Conservation (phyloP, 1,140 invertebrate species). For the Aphelinus atriplicis region DNA sequence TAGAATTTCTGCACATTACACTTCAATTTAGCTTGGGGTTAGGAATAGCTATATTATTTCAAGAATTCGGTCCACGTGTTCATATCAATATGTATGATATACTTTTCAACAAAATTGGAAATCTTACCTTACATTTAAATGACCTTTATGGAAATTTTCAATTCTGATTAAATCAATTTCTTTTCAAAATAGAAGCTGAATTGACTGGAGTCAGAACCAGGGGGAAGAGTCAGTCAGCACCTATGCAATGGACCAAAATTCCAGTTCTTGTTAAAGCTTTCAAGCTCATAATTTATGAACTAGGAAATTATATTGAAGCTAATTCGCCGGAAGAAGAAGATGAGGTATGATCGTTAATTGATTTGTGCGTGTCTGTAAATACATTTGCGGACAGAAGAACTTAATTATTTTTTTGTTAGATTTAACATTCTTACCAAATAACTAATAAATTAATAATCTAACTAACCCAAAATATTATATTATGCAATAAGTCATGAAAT, state of each 20-base stretch:
- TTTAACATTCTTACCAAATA: background rate
- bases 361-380: too few species aligned
- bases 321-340: constrained; percentile 45
- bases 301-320: constrained; percentile 64
- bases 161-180: background rate
- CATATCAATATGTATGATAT: background rate
- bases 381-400: too few species aligned
- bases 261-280: constrained; percentile 70
- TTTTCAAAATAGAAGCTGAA: constrained; percentile 49
- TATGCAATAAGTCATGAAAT: too few species aligned
- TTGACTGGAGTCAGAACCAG: constrained; percentile 63
- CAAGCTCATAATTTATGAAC: constrained; percentile 69
- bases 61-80: too few species aligned
- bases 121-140: too few species aligned
- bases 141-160: background rate
- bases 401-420: background rate
- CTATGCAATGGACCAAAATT: constrained; percentile 64
- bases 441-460: background rate
- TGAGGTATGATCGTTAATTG: constrained; percentile 44
- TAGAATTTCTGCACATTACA: background rate
- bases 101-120: too few species aligned
- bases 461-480: too few species aligned
- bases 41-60: too few species aligned
- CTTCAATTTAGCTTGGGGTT: background rate
- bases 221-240: constrained; percentile 59